These are phyloP conservation scores for Notamacropus eugenii DNA, from an alignment of 2,797 vertebrate genomes.

Conservation along the genomic window DNA sequence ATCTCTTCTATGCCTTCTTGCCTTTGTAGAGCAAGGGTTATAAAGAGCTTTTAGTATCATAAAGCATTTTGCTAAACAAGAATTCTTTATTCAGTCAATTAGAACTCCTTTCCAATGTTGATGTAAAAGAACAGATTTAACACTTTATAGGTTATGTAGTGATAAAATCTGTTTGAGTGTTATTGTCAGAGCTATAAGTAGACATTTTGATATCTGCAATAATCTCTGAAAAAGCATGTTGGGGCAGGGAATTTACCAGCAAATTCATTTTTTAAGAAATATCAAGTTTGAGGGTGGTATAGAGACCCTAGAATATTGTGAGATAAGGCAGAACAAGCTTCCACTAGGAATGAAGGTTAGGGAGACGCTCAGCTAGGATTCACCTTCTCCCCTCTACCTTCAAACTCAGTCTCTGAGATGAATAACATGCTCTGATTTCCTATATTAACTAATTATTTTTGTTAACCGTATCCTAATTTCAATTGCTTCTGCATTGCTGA, in stretches of 20 bases:
- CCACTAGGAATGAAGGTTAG: not conserved
- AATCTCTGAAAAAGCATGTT: not conserved
- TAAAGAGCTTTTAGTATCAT: slow-evolving; percentile 38
- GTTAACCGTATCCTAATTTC: not conserved
- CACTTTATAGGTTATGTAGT: not conserved
- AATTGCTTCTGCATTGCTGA: not conserved
- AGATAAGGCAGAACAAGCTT: not conserved
- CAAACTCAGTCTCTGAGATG: not conserved
- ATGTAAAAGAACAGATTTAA: not conserved
- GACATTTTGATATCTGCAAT: not conserved
- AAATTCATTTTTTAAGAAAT: not conserved
- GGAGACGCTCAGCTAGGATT: not conserved
- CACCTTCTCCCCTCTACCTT: not conserved
- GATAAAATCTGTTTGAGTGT: not conserved
- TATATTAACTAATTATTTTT: not conserved
- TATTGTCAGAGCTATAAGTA: not conserved
- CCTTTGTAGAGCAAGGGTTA: slow-evolving; percentile 20
- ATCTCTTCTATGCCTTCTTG: not conserved
- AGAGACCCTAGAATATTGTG: not conserved
- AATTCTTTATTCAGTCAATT: not conserved
- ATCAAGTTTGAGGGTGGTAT: not conserved
- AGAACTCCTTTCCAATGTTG: not conserved
- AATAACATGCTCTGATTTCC: not conserved
- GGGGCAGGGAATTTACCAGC: not conserved
- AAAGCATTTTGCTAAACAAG: not conserved